A percentile compares a stretch with the other conserved stretches of the same genome.
phyloP scores from a whole-genome alignment of 2,888 invertebrate species.

The Agrochola litura region DNA sequence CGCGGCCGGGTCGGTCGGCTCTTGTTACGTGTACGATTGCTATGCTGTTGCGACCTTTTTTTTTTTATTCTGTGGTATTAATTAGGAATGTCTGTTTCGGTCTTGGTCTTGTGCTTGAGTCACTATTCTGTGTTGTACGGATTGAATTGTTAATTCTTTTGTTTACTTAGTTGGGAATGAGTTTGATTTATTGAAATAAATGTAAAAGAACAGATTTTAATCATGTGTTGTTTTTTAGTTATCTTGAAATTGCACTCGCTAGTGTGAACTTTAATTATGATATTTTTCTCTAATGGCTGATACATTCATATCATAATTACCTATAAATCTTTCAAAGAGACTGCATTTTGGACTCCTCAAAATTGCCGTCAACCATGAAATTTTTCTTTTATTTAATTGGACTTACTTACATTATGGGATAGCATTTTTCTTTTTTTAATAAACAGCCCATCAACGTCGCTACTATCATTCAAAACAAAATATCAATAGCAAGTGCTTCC shows the following conservation, averaged over 20 bases:
- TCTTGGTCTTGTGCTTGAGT: constrained; percentile 28
- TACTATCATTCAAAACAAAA: background rate
- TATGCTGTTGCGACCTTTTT: constrained; percentile 53
- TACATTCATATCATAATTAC: too few species aligned
- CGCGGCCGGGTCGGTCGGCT: constrained; percentile 74
- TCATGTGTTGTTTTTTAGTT: background rate
- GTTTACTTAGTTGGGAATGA: background rate
- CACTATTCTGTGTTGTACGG: constrained; percentile 34
- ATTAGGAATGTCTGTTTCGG: constrained; percentile 59
- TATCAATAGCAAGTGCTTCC: constrained; percentile 46
- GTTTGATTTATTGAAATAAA: background rate
- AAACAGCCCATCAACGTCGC: fast-evolving
- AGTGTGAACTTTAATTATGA: background rate
- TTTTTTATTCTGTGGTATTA: constrained; percentile 56
- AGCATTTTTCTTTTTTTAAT: background rate
- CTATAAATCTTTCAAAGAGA: background rate
- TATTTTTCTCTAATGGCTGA: background rate
- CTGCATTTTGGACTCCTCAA: background rate
- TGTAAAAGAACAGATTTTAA: background rate
- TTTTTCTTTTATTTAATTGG: too few species aligned
- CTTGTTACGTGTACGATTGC: constrained; percentile 76
- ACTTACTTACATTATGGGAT: too few species aligned
- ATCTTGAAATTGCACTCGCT: background rate
- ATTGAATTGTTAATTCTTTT: constrained; percentile 22
- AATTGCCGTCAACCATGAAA: background rate